Evolutionary conservation across 2,888 invertebrate genomes (phyloP).

Genomic region (Pterostichus madidus): DNA sequence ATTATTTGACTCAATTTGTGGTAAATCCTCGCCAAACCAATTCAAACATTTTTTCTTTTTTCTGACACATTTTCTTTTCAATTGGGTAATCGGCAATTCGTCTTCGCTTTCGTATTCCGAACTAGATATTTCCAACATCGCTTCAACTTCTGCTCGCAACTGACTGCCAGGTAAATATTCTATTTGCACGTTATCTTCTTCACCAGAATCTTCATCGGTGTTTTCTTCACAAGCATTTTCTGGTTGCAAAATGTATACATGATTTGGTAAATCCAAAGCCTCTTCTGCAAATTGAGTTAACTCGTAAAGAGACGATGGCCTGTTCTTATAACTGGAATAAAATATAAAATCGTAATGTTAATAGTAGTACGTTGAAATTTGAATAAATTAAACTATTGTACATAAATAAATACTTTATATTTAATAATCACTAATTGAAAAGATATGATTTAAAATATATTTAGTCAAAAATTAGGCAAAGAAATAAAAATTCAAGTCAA

Average conservation of each 20-base stretch:
- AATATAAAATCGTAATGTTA: neutral
- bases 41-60: too few relatives aligned
- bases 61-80: too few relatives aligned
- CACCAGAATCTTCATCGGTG: slow-evolving; percentile 18
- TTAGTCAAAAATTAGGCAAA: neutral
- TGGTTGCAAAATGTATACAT: slow-evolving; percentile 7
- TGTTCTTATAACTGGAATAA: slow-evolving; percentile 25
- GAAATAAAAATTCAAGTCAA: neutral
- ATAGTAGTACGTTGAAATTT: slow-evolving; percentile 1
- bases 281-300: slow-evolving; percentile 5
- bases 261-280: slow-evolving; percentile 11
- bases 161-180: slow-evolving; percentile 29
- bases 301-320: slow-evolving; percentile 9
- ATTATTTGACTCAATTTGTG: too few relatives aligned
- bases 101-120: neutral
- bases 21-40: too few relatives aligned
- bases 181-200: neutral
- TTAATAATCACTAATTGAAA: neutral
- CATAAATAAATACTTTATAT: slow-evolving; percentile 3
- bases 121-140: neutral
- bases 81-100: neutral
- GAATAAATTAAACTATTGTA: neutral
- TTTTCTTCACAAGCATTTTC: slow-evolving; percentile 2
- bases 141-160: neutral
- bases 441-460: neutral